Evolutionary conservation across 2,797 vertebrate species (phyloP).

Genomic region (Eulemur rubriventer): DNA sequence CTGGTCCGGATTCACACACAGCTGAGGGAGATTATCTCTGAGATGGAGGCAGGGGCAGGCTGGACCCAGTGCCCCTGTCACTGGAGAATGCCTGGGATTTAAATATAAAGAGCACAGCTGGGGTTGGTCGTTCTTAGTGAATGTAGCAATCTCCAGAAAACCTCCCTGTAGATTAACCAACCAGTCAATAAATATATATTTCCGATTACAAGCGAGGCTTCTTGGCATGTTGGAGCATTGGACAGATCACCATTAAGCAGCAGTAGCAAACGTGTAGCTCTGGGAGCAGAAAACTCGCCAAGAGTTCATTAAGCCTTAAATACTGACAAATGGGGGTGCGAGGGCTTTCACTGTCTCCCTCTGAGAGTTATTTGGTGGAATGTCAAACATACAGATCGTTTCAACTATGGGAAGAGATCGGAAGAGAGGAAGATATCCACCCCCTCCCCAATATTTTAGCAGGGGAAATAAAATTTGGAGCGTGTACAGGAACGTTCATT

Average conservation of each 20-base stretch:
- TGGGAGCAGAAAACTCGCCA: conserved; percentile 49
- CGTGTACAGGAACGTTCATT: conserved; percentile 26
- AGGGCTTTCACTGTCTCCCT: conserved; percentile 41
- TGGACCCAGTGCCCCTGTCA: neutral
- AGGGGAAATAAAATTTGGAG: conserved; percentile 55
- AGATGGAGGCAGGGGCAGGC: neutral
- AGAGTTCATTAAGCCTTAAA: conserved; percentile 76
- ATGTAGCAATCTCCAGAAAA: conserved; percentile 6
- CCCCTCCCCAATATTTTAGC: neutral
- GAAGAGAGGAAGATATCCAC: neutral
- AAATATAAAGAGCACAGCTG: conserved; percentile 57
- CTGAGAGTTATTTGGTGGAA: conserved; percentile 57
- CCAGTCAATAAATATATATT: conserved; percentile 67
- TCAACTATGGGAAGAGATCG: neutral
- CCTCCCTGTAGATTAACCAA: conserved; percentile 17
- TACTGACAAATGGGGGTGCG: conserved; percentile 47
- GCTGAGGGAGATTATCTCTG: conserved; percentile 1
- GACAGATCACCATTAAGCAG: conserved; percentile 61
- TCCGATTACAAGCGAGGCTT: conserved; percentile 48
- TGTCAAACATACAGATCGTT: conserved; percentile 56
- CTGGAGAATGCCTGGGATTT: conserved; percentile 28
- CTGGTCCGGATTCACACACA: conserved; percentile 16
- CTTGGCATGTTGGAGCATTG: conserved; percentile 41
- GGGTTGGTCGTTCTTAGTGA: conserved; percentile 10
- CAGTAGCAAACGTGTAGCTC: conserved; percentile 46